Evolutionary conservation across 2,888 invertebrate species (phyloP), one percentile per base, ranked within the genome.

Genomic region (Trilocha varians): DNA sequence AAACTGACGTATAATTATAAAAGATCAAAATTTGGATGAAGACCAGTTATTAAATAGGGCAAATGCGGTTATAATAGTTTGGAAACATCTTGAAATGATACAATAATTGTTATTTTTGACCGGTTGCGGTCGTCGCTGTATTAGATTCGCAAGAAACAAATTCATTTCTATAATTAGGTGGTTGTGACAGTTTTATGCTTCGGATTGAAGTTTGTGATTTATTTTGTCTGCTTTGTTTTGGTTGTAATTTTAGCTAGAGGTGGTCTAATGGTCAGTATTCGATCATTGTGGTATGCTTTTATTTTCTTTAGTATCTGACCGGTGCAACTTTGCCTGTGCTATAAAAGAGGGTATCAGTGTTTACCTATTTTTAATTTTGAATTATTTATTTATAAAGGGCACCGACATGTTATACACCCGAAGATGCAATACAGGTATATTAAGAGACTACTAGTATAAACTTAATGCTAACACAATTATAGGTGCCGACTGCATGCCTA

Each of bases 51-150:
- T 82, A 84, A 80, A 76, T 69, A 66, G 70, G 54, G 66, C 77
- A 84, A 84, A 85, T 84, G 82, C 57, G 73, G 72, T 85, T 84
- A 82, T 85, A 85, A 85, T 85, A 61, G 80, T 61, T 61, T 52
- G 46, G 54, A 61, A 55, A 51, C 18, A 58, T 60, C 58, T 68
- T 62, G 56, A 56, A 77, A 75, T 78, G 78, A 76, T 78, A 80
- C 55, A 54, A 55, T 62, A 61, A 62, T 69, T 64, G 61, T 58
- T 53, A 61, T 69, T 65, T 46, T 45, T 40, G 41, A 52, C 57
- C 48, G 14, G 48, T 48, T 56, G 62, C 65, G 60, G 61, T 66
- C 70, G 75, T 80, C 78, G 76, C 70, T 65, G 47, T 35, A 38
- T 60, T 65, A 52, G 65, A 70, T 68, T 67, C 44, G 62, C 63